phyloP scores from a whole-genome alignment of 1,140 invertebrate species.

The Agraylea sexmaculata region DNA sequence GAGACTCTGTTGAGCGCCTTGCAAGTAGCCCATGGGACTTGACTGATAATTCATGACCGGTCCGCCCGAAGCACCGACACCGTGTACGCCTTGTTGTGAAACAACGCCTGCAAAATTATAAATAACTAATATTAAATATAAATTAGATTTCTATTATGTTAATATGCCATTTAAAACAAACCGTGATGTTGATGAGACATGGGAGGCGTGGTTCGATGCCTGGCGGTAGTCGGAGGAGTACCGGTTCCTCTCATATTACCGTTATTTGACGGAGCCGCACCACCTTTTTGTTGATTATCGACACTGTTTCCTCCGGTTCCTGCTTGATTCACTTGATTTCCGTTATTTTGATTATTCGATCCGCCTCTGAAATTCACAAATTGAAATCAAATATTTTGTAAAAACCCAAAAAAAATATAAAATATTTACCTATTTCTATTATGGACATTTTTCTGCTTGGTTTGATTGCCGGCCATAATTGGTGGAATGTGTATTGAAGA shows the following conservation, averaged over 20 bases:
- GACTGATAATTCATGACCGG: conserved; percentile 17
- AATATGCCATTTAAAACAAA: conserved; percentile 10
- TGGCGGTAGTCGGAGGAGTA: conserved; percentile 30
- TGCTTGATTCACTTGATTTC: conserved; percentile 16
- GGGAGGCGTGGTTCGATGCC: conserved; percentile 36
- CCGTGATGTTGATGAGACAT: conserved; percentile 29
- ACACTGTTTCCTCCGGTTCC: conserved; percentile 9
- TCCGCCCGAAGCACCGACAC: conserved; percentile 6
- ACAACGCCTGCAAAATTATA: conserved; percentile 7
- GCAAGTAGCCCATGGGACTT: conserved; percentile 15
- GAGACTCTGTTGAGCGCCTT: conserved; percentile 14
- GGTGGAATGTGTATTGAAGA: conserved; percentile 48
- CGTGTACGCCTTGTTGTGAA: conserved; percentile 10
- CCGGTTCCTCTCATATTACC: conserved; percentile 27
- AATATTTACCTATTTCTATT: conserved; percentile 40
- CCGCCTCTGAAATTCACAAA: conserved; percentile 21
- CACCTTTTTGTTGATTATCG: conserved; percentile 18
- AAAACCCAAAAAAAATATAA: conserved; percentile 2
- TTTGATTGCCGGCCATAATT: conserved; percentile 44
- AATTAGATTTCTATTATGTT: conserved; percentile 1
- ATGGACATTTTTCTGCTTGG: conserved; percentile 40
- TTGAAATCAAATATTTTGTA: neutral
- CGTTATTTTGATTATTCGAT: conserved; percentile 21
- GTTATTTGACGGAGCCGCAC: neutral
- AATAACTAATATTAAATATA: neutral